phyloP scores from a whole-genome alignment of 2,797 vertebrate species.

The Gephyroberyx darwinii region DNA sequence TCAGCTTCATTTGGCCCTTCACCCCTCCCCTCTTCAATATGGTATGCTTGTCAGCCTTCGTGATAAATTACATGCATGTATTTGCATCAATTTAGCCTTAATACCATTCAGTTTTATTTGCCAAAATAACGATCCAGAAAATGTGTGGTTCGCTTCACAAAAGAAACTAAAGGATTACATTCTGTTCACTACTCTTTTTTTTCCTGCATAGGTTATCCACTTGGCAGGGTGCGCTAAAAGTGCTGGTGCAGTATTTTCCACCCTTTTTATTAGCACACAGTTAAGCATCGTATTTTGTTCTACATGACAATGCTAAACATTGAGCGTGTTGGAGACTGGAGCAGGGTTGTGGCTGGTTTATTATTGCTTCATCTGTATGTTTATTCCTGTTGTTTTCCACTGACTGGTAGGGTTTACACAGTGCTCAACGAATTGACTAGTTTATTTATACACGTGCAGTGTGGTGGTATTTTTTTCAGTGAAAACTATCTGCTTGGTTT shows the following conservation, averaged over 20 bases:
- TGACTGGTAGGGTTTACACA: conserved; percentile 3
- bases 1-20: conserved; percentile 88
- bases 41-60: conserved; percentile 94
- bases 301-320: conserved; percentile 51
- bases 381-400: conserved; percentile 20
- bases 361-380: conserved; percentile 34
- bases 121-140: conserved; percentile 84
- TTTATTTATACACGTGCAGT: conserved; percentile 13
- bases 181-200: conserved; percentile 53
- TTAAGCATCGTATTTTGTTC: conserved; percentile 46
- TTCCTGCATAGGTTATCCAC: conserved; percentile 22
- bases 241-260: conserved; percentile 43
- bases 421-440: conserved; percentile 6
- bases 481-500: conserved; percentile 10
- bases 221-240: conserved; percentile 39
- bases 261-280: conserved; percentile 47
- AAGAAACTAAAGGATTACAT: conserved; percentile 64
- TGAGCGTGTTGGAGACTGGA: conserved; percentile 20
- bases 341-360: conserved; percentile 18
- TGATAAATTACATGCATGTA: conserved; percentile 97
- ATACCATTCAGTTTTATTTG: conserved; percentile 91
- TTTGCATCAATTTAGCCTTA: conserved; percentile 98
- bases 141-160: conserved; percentile 76
- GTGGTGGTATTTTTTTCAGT: conserved; percentile 3
- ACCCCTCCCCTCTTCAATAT: conserved; percentile 91